Evolutionary conservation across 1,140 invertebrate species (phyloP).

Genomic region (Zaprionus camerounensis): DNA sequence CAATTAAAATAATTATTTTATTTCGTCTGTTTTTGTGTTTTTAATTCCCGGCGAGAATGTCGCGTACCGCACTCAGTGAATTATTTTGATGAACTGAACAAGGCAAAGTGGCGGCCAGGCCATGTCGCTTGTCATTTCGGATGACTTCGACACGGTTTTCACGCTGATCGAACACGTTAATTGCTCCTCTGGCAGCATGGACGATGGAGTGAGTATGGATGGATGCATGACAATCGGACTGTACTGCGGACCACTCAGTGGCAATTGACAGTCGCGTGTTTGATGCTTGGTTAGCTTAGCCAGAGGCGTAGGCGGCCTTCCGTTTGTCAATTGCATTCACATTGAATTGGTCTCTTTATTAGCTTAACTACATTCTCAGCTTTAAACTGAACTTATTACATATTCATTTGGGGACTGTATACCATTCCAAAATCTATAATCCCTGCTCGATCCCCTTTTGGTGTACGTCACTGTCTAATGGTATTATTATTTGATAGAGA

Average conservation of each 20-base stretch:
- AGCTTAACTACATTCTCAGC: no score
- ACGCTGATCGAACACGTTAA: slow-evolving; percentile 77
- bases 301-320: slow-evolving; percentile 51
- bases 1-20: not conserved
- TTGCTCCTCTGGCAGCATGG: slow-evolving; percentile 54
- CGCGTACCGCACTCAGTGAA: slow-evolving; percentile 38
- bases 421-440: not conserved
- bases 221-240: slow-evolving; percentile 59
- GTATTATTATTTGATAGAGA: slow-evolving; percentile 17
- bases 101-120: slow-evolving; percentile 33
- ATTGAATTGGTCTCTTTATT: not conserved
- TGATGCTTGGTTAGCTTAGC: slow-evolving; percentile 67
- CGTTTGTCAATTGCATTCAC: not conserved
- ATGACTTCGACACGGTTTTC: slow-evolving; percentile 83
- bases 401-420: no score
- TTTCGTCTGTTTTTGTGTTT: not conserved
- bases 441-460: not conserved
- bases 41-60: not conserved
- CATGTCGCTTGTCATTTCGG: slow-evolving; percentile 50
- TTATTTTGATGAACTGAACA: slow-evolving; percentile 53
- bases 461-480: slow-evolving; percentile 14
- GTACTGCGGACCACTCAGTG: slow-evolving; percentile 47
- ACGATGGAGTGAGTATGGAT: slow-evolving; percentile 37
- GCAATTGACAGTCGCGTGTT: slow-evolving; percentile 75
- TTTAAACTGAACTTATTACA: no score